Evolutionary conservation across 2,113 vertebrate genomes (phyloP).

Genomic region (Nerophis lumbriciformis): DNA sequence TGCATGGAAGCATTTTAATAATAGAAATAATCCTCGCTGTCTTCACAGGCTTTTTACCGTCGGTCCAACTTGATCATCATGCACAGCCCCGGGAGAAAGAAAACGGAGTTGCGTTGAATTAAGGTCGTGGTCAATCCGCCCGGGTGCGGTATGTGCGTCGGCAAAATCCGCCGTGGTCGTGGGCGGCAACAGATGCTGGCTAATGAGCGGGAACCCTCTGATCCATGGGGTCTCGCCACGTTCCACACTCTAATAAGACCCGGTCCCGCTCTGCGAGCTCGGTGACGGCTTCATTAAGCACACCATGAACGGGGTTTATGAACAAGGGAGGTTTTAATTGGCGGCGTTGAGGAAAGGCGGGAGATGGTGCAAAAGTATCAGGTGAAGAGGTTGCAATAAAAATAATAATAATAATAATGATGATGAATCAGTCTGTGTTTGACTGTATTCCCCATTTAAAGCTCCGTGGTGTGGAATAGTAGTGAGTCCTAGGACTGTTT

Average conservation of each 20-base stretch:
- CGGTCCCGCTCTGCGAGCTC: conserved; percentile 29
- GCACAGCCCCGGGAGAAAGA: conserved; percentile 1
- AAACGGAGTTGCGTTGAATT: conserved; percentile 10
- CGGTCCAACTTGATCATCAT: conserved; percentile 1
- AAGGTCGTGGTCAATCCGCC: conserved; percentile 21
- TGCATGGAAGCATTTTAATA: conserved; percentile 1
- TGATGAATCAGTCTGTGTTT: no score
- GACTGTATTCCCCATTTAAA: no score
- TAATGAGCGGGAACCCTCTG: conserved; percentile 56
- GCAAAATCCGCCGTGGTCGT: conserved; percentile 39
- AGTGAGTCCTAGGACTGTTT: no score
- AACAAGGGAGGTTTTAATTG: conserved; percentile 50
- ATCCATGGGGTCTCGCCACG: conserved; percentile 42
- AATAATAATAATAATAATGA: conserved; percentile 4
- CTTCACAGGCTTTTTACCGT: conserved; percentile 4
- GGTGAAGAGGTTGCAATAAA: conserved; percentile 5
- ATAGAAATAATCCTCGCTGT: neutral
- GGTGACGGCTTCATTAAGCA: conserved; percentile 61
- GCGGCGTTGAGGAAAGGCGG: conserved; percentile 39
- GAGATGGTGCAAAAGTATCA: conserved; percentile 10
- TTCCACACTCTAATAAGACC: conserved; percentile 58
- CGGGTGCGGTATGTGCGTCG: conserved; percentile 5
- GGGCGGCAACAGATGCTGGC: conserved; percentile 36
- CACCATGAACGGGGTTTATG: conserved; percentile 49
- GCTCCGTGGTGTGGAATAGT: no score